These are phyloP conservation scores for Plebejus argus DNA, from an alignment of 2,888 invertebrate species.

Conservation along the genomic window DNA sequence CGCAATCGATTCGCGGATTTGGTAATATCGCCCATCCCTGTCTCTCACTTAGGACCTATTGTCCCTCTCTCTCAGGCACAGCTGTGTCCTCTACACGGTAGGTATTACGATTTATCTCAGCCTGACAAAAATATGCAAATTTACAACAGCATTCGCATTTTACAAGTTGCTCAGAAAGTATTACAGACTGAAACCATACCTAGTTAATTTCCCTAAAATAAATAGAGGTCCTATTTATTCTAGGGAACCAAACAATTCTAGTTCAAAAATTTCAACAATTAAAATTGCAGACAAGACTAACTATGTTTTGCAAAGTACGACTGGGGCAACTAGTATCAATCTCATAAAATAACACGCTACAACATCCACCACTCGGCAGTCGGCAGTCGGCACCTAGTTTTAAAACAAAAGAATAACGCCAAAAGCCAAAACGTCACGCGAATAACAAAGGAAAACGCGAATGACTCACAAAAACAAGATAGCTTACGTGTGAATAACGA, in stretches of 20 bases:
- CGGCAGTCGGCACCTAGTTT: background rate
- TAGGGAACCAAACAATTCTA: background rate
- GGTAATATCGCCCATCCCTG: slow-evolving; percentile 59
- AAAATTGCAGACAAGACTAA: background rate
- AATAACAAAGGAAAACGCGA: slow-evolving; percentile 33
- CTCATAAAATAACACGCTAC: background rate
- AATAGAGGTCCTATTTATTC: no score
- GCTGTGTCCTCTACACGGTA: slow-evolving; percentile 59
- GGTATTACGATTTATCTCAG: background rate
- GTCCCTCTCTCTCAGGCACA: slow-evolving; percentile 52
- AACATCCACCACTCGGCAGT: background rate
- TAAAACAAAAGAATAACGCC: slow-evolving; percentile 19
- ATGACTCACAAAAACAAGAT: slow-evolving; percentile 30
- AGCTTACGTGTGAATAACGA: slow-evolving; percentile 27
- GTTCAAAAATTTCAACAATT: background rate
- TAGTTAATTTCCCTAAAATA: no score
- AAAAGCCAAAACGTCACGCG: slow-evolving; percentile 10
- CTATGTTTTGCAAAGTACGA: background rate
- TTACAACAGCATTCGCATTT: background rate
- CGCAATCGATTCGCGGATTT: slow-evolving; percentile 73
- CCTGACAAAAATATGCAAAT: slow-evolving; percentile 12
- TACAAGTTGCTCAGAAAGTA: background rate
- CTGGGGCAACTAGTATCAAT: background rate
- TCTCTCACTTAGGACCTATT: slow-evolving; percentile 46
- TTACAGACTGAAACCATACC: no score